phyloP scores from a whole-genome alignment of 2,797 vertebrate species.

The Enteromius radiatus region DNA sequence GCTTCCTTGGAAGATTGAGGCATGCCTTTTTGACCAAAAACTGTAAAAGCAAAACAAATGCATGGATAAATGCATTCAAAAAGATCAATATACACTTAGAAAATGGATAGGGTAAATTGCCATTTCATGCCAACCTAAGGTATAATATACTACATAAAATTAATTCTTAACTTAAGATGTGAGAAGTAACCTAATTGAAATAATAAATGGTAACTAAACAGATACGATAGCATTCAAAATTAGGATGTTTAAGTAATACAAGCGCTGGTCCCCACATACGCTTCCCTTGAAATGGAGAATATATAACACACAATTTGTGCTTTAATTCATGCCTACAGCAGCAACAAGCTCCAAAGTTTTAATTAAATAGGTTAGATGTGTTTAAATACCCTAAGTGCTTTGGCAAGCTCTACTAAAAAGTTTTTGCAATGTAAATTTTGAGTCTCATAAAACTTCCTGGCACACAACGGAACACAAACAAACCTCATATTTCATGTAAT shows the following conservation, averaged over 20 bases:
- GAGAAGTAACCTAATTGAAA: not conserved
- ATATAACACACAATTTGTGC: not conserved
- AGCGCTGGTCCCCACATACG: not conserved
- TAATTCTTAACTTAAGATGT: not conserved
- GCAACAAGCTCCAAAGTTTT: conserved; percentile 5
- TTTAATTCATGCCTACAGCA: not conserved
- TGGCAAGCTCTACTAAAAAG: not conserved
- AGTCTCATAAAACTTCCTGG: conserved; percentile 3
- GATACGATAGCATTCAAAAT: not conserved
- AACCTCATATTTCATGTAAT: conserved; percentile 69
- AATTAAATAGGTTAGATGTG: not conserved
- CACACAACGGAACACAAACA: conserved; percentile 63
- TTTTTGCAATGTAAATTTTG: not conserved
- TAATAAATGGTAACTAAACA: not conserved
- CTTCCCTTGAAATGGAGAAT: not conserved
- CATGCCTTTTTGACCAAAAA: not conserved
- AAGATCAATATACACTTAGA: not conserved
- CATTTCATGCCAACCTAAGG: not conserved
- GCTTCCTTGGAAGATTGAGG: not conserved
- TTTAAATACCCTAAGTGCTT: conserved; percentile 16
- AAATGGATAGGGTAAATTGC: not conserved
- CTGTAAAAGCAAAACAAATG: not conserved
- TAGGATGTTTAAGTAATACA: not conserved
- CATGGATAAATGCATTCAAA: not conserved
- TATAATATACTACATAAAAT: not conserved